Base-by-base conservation (phyloP, 2,113 vertebrate genomes). In the Trinectes maculatus region DNA sequence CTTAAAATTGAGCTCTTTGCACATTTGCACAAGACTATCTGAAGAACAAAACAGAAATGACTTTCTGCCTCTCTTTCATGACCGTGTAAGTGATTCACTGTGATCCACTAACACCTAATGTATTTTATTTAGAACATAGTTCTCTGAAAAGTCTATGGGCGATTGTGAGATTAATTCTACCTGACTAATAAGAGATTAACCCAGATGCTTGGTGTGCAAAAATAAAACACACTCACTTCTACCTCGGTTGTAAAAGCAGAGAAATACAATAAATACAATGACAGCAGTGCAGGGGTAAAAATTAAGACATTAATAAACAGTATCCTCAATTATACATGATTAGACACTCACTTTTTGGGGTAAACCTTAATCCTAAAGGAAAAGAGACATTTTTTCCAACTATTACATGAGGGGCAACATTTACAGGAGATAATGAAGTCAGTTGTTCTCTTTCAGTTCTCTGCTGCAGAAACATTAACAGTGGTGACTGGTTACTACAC, bases 111-210 rank as follows among this genome's bases (percentile, higher is more conserved):
- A 71, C 21, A 12, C 29, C 56, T 15, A n/a, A 10, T 46, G 53
- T 31, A 52, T 81, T 76, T 81, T 61, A 83, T 82, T 84, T 82
- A 70, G 82, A 77, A 59, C 62, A 67, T 46, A 69, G 33, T 74
- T 79, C 71, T 75, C 59, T 79, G 71, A 78, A 87, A 85, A 82
- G 82, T 83, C 80, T 86, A 81, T 82, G 76, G 51, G 56, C 77
- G 83, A 85, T 89, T 83, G 77, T 86, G 80, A 85, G 87, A 89
- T 91, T 74, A 71, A 87, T 86, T 79, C 87, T 66, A 87, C 74
- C 74, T 79, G 75, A 84, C 85, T 92, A 92, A 92, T 91, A 90
- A 89, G 77, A 89, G 87, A 92, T 92, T 90, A 91, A 89, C 87
- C 89, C 71, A 89, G 80, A 92, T 87, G 80, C 85, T 86, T 70